Evolutionary conservation across 2,797 vertebrate species (phyloP).

Genomic region (Microtus californicus): DNA sequence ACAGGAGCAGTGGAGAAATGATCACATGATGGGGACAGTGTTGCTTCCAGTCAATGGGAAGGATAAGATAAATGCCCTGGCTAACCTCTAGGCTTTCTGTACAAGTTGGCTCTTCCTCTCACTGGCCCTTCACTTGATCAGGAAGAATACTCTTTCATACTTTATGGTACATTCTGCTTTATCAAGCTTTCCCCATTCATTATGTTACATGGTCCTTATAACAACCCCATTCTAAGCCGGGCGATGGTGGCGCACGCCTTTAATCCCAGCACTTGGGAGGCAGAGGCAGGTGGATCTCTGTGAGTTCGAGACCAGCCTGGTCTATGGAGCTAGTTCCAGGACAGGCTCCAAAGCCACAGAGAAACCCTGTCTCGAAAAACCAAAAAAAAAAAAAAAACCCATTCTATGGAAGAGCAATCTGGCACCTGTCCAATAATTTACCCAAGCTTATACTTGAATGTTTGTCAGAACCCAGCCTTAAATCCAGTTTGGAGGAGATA

Average conservation of each 20-base stretch:
- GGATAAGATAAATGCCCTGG: not conserved
- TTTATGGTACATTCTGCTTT: not conserved
- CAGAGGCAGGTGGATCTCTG: too few relatives aligned
- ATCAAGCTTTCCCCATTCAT: not conserved
- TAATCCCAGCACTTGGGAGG: too few relatives aligned
- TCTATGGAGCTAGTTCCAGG: too few relatives aligned
- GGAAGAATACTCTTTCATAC: not conserved
- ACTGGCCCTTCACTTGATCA: not conserved
- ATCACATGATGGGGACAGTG: not conserved
- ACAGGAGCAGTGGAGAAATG: not conserved
- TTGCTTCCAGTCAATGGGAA: not conserved
- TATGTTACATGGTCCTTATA: not conserved
- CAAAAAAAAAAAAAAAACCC: too few relatives aligned
- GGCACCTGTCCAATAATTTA: not conserved
- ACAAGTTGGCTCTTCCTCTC: not conserved
- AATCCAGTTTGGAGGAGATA: not conserved
- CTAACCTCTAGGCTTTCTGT: not conserved
- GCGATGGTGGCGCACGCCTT: too few relatives aligned
- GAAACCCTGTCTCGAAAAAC: too few relatives aligned
- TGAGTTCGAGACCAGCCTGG: too few relatives aligned
- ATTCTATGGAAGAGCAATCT: slow-evolving; percentile 28
- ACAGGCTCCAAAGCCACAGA: too few relatives aligned
- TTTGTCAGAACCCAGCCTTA: slow-evolving; percentile 20
- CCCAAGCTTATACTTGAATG: not conserved
- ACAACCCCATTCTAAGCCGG: not conserved